Base-by-base conservation (phyloP, 2,113 vertebrate genomes). In the Gallinago media region DNA sequence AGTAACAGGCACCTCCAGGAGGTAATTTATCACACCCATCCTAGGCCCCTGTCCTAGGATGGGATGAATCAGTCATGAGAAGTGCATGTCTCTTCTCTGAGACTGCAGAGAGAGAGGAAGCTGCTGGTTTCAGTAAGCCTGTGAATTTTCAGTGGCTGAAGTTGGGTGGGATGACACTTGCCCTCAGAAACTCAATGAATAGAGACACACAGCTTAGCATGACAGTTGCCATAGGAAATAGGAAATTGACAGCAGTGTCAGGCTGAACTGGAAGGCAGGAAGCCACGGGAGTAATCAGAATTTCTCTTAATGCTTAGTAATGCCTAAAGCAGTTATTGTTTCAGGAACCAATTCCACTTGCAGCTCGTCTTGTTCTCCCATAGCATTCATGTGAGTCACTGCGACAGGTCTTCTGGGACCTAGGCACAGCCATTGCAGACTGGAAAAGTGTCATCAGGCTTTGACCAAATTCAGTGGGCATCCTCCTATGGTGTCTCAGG, bases 361-460 rank as follows among this genome's bases (percentile, higher is more conserved):
- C 8, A 82, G 6, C 31, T 56, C n/a, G 4, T 23, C 6, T 38
- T 76, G 15, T 16, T 76, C 49, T 85, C 25, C 55, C 18, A 25
- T 25, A 70, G 1, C 16, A 18, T 10, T 34, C 12, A 23, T 1
- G 5, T 19, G 42, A 56, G 12, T 46, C 21, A 62, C 32, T 62
- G 40, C 0, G 2, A 38, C 10, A 1, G 0, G 9, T 42, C 61
- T 4, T 74, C 58, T 70, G 74, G 8, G 50, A 65, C 15, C 11
- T 42, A 29, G 16, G 8, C 18, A 36, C 12, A n/a, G 25, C 36
- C 32, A n/a, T 18, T 6, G 21, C 3, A 6, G 8, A 6, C 40
- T 52, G 3, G 1, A 49, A 82, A 79, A 29, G 4, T 19, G 4
- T 42, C 87, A 72, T n/a, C 15, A 34, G 38, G 8, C 8, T 73